A percentile compares a stretch with the other conserved stretches of the same genome.
These are phyloP conservation scores for Bombus fervidus DNA, from an alignment of 1,140 invertebrate genomes.

Conservation along the genomic window DNA sequence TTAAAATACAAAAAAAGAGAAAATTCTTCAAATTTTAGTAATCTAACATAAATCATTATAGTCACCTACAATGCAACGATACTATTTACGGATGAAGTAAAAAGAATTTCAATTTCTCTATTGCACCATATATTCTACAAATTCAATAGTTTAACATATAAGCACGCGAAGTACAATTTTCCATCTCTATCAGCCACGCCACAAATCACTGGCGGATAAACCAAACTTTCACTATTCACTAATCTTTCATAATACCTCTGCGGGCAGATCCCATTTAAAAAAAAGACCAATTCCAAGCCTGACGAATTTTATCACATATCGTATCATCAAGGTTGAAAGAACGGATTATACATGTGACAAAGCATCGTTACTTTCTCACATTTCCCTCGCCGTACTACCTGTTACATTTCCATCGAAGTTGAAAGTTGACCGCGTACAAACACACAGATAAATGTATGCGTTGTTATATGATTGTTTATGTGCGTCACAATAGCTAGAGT, in stretches of 20 bases:
- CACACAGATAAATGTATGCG: no score
- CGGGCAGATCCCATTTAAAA: background rate
- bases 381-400: constrained; percentile 45
- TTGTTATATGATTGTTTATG: background rate
- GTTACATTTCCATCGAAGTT: constrained; percentile 64
- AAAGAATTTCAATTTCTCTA: no score
- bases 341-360: constrained; percentile 13
- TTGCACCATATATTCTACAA: no score
- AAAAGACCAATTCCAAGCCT: background rate
- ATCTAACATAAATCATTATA: no score
- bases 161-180: background rate
- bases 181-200: background rate
- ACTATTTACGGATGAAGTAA: no score
- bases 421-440: constrained; percentile 49
- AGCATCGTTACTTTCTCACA: constrained; percentile 25
- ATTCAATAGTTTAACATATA: no score
- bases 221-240: background rate
- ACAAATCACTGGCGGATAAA: background rate
- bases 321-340: no score
- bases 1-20: no score
- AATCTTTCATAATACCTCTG: background rate
- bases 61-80: no score
- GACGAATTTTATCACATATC: background rate
- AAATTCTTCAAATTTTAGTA: no score
- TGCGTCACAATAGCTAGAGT: constrained; percentile 9